Base-by-base conservation (phyloP, 2,888 invertebrate species). In the Desoria tigrina region DNA sequence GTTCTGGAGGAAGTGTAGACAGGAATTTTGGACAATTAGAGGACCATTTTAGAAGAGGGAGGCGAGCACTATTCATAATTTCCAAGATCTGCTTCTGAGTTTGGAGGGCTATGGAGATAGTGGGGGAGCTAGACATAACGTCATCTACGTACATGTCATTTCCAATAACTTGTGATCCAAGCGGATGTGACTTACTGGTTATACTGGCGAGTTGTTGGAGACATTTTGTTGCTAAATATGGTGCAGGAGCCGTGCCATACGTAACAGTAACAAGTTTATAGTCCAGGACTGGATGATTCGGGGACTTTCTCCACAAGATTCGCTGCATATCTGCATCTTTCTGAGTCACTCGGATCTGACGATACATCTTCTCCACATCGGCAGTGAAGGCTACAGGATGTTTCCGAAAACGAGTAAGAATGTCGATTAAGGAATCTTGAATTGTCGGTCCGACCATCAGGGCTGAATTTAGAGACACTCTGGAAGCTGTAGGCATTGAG, bases 121-220 rank as follows among this genome's bases (percentile, higher is more conserved):
- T 66, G 24, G 63, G 27, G 1, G 66, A 67, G 9, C 77, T 77
- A 18, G 71, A 57, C 23, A 77, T 53, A 0, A 77, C 59, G 66
- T 79, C 78, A 59, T 79, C 78, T 9, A 79, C 76, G 50, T 80
- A 80, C 60, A 78, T 75, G 59, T 78, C 75, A 7, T 56, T 24
- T 7, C 72, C 66, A 11, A 39, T 16, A 16, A 64, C 61, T 28
- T 71, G 37, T 7, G 71, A 56, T 3, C 68, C 73, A 23, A 50
- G 6, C 6, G 73, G 66, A 42, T 58, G 51, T 28, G 61, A 56
- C 4, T 51, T 6, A 23, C n/a, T 45, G 23, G 74, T 69, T 7
- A 78, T 75, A 1, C 65, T 16, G 1, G 77, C 77, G 18, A 78
- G 50, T 60, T 77, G 72, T 51, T 72, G 49, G 9, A 78, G 56